A percentile compares a stretch with the other conserved stretches of the same genome.
These are phyloP conservation scores for Tragelaphus oryx DNA, from an alignment of 2,797 vertebrate genomes.

Conservation along the genomic window DNA sequence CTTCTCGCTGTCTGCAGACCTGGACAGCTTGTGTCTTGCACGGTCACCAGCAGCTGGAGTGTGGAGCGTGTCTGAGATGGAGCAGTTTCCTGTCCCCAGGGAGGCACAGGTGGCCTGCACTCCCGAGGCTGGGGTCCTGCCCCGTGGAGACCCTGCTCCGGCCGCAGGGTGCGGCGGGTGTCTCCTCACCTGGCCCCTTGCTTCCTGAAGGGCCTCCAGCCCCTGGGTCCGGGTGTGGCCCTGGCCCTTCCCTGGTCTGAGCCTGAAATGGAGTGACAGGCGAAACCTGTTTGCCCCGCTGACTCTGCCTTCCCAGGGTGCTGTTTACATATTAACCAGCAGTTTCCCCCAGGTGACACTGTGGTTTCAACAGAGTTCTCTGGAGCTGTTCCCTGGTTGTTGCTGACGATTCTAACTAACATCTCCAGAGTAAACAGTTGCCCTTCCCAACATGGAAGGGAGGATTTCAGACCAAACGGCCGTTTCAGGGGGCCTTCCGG, in stretches of 20 bases:
- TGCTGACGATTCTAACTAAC: background rate
- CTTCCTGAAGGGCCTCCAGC: background rate
- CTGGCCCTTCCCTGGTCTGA: background rate
- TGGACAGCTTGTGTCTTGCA: background rate
- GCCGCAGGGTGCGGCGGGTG: fast-evolving
- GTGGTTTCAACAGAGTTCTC: background rate
- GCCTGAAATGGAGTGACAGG: background rate
- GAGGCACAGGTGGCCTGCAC: background rate
- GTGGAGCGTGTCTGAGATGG: background rate
- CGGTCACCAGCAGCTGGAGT: background rate
- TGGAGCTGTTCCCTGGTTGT: background rate
- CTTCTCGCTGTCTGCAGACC: background rate
- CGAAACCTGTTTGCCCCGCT: background rate
- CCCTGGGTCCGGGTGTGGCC: background rate
- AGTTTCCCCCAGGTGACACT: background rate
- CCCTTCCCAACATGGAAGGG: background rate
- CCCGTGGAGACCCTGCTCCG: background rate
- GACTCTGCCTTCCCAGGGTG: background rate
- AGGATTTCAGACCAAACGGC: background rate
- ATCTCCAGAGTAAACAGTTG: background rate
- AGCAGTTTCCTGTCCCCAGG: background rate
- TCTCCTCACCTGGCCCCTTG: background rate
- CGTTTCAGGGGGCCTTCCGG: background rate
- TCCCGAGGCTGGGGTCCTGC: background rate
- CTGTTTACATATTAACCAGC: background rate